phyloP scores from a whole-genome alignment of 2,888 invertebrate species.

The Agrochola macilenta region DNA sequence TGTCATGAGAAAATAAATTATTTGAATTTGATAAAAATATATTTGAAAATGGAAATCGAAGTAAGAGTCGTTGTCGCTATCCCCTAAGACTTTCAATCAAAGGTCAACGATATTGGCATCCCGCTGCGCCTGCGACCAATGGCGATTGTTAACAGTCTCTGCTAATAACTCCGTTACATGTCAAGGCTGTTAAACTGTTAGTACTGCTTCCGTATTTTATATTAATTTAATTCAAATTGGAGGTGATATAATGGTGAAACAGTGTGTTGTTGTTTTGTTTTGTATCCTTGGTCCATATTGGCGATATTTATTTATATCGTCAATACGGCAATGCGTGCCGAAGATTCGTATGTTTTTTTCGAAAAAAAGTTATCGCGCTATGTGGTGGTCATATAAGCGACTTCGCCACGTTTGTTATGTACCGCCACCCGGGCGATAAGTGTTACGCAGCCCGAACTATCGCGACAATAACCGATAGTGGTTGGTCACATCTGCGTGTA shows the following conservation, averaged over 20 bases:
- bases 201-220: slow-evolving; percentile 29
- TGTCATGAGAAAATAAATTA: no score
- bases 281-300: not conserved
- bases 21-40: no score
- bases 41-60: not conserved
- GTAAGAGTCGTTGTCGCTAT: not conserved
- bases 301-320: not conserved
- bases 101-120: slow-evolving; percentile 46
- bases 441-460: no score
- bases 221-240: slow-evolving; percentile 48
- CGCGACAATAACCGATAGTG: no score
- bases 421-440: no score
- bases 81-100: slow-evolving; percentile 22
- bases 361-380: no score
- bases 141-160: slow-evolving; percentile 42
- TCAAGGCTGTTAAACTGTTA: slow-evolving; percentile 41
- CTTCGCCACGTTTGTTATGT: no score
- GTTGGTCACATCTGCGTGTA: no score
- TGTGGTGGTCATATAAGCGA: no score
- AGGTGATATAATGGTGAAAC: slow-evolving; percentile 7
- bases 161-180: slow-evolving; percentile 40
- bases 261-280: not conserved
- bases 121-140: slow-evolving; percentile 54
- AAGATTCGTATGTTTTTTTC: no score
- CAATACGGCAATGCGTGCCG: no score